phyloP scores from a whole-genome alignment of 2,888 invertebrate genomes.

The Vanessa cardui region DNA sequence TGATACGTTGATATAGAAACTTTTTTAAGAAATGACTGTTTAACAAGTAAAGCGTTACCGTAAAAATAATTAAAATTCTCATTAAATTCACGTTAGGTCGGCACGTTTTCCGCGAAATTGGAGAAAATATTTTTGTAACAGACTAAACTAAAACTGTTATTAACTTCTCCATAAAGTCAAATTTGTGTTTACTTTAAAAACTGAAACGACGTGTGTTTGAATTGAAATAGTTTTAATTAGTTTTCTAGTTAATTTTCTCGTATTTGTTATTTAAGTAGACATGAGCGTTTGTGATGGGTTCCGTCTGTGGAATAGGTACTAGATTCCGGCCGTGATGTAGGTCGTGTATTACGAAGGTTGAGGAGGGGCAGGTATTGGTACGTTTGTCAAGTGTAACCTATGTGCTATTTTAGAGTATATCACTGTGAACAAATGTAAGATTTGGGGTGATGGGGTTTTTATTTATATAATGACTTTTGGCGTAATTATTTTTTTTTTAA shows the following conservation, averaged over 20 bases:
- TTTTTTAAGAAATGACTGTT: too few relatives aligned
- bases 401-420: too few relatives aligned
- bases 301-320: not conserved
- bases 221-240: slow-evolving; percentile 27
- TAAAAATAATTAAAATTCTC: too few relatives aligned
- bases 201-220: slow-evolving; percentile 3
- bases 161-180: not conserved
- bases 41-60: too few relatives aligned
- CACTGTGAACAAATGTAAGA: too few relatives aligned
- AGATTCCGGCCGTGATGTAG: not conserved
- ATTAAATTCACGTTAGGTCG: too few relatives aligned
- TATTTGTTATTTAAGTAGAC: not conserved
- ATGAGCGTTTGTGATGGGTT: not conserved
- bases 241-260: slow-evolving; percentile 11
- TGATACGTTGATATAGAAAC: too few relatives aligned
- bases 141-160: not conserved
- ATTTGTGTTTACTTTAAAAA: slow-evolving; percentile 15
- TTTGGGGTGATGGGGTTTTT: too few relatives aligned
- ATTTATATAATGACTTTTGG: too few relatives aligned
- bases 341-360: not conserved
- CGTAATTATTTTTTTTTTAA: too few relatives aligned
- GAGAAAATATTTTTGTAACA: not conserved
- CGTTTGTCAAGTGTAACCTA: too few relatives aligned
- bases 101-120: not conserved
- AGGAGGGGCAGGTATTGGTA: too few relatives aligned